A percentile compares a stretch with the other conserved stretches of the same genome.
Conservation (phyloP, 2,797 vertebrate genomes). For the Potorous gilbertii region DNA sequence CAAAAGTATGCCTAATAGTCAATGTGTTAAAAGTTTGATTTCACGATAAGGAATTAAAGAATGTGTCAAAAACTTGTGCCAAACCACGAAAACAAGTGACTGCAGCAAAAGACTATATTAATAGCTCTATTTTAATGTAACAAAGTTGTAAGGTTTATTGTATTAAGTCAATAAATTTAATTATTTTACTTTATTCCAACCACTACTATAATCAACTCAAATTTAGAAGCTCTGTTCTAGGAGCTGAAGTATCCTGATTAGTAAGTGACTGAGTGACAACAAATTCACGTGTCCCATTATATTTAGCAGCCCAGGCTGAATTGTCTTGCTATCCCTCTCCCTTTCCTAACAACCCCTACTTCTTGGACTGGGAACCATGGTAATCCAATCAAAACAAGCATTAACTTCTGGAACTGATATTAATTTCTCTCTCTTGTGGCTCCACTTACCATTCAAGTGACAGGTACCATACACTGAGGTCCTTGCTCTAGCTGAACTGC, state of each 20-base stretch:
- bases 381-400: neutral
- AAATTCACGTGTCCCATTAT: neutral
- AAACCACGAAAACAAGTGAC: neutral
- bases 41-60: neutral
- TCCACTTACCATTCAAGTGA: neutral
- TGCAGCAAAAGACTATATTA: neutral
- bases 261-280: neutral
- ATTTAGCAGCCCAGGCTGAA: neutral
- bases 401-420: neutral
- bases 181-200: neutral
- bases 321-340: neutral
- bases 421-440: neutral
- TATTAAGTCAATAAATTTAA: neutral
- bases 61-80: neutral
- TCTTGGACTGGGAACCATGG: neutral
- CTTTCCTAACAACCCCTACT: neutral
- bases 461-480: no score
- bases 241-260: neutral
- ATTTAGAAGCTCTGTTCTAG: neutral
- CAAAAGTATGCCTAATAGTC: neutral
- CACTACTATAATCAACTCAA: neutral
- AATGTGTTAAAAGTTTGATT: neutral
- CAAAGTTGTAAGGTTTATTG: neutral
- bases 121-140: neutral
- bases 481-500: no score